These are phyloP conservation scores for Willisornis vidua DNA, from an alignment of 2,113 vertebrate genomes.

Conservation along the genomic window DNA sequence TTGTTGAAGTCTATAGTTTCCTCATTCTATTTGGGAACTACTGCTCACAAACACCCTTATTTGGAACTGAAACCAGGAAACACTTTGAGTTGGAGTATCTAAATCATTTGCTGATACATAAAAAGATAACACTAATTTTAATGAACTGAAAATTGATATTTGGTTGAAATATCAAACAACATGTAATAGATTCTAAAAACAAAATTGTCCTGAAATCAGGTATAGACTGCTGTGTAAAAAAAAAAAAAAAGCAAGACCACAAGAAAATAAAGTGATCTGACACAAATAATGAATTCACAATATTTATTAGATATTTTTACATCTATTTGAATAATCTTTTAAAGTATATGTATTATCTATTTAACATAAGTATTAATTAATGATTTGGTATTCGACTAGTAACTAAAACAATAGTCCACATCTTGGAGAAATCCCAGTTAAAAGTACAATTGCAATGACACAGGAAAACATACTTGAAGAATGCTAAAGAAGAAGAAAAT, in stretches of 20 bases:
- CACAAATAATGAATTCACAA: not conserved
- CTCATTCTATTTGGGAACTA: not conserved
- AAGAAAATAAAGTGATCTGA: not conserved
- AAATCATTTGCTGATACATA: not conserved
- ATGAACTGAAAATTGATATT: not conserved
- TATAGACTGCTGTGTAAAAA: not conserved
- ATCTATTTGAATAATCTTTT: not conserved
- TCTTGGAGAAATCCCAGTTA: not conserved
- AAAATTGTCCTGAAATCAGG: not conserved
- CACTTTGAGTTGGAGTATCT: not conserved
- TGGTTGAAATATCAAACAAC: not conserved
- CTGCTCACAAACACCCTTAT: not conserved
- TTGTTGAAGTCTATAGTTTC: not conserved
- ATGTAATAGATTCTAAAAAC: not conserved
- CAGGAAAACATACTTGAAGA: not conserved
- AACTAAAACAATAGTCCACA: not conserved
- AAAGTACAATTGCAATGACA: not conserved
- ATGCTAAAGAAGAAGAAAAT: not conserved
- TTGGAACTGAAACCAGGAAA: not conserved
- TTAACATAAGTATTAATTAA: not conserved
- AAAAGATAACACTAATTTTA: not conserved
- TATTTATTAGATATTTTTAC: not conserved
- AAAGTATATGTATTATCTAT: fast-evolving
- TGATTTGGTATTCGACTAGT: not conserved
- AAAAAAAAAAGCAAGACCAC: not conserved